phyloP scores from a whole-genome alignment of 2,797 vertebrate species.

The Columba guinea region DNA sequence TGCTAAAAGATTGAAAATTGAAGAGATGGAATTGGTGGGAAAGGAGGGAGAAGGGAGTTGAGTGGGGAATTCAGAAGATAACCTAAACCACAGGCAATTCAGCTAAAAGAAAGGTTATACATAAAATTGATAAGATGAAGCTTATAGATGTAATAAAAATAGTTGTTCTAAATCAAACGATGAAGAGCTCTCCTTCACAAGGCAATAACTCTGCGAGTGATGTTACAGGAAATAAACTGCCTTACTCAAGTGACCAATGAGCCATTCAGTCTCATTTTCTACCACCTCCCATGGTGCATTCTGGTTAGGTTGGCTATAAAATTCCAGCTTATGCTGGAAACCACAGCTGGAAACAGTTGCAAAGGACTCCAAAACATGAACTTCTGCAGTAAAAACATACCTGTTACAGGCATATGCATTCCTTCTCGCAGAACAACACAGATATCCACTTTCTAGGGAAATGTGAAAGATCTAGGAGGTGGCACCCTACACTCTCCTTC shows the following conservation, averaged over 20 bases:
- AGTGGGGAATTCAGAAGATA: neutral
- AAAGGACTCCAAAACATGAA: neutral
- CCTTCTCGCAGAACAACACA: neutral
- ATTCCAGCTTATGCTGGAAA: neutral
- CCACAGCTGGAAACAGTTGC: neutral
- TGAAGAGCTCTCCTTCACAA: neutral
- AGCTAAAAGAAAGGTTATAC: neutral
- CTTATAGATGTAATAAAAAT: neutral
- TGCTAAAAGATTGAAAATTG: neutral
- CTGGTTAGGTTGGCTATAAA: neutral
- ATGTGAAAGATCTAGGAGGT: neutral
- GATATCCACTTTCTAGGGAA: neutral
- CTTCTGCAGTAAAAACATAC: neutral
- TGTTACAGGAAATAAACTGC: neutral
- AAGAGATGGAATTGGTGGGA: neutral
- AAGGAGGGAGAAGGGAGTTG: neutral
- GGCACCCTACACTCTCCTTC: neutral
- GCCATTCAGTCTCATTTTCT: neutral
- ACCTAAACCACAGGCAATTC: neutral
- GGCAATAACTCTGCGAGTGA: neutral
- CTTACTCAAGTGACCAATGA: neutral
- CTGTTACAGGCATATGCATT: neutral
- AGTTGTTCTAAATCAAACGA: constrained; percentile 4
- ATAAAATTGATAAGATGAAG: neutral
- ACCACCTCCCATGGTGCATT: neutral